Evolutionary conservation across 1,140 invertebrate genomes (phyloP), one percentile per base, ranked within the genome.

Genomic region (Phortica variegata): DNA sequence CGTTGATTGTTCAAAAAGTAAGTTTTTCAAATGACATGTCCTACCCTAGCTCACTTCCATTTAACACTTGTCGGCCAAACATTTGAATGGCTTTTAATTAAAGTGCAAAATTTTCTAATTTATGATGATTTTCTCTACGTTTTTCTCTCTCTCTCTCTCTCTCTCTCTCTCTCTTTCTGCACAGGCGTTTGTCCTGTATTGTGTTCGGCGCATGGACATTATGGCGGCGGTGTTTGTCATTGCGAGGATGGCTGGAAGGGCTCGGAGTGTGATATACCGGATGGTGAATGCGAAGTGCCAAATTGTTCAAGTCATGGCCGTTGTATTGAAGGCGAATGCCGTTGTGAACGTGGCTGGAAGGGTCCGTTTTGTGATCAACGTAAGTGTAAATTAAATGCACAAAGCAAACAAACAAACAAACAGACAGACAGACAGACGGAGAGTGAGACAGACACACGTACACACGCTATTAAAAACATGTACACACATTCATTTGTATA

Each of bases 181-280:
- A 49, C 65, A 86, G 84, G 91, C 78, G 87, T 96, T n/a, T 99
- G 97, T 80, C 97, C 96, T 23, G 91, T 97, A 3, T 80, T 98
- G 43, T 99, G 97, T 79, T 95, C 92, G 52, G 93, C 90, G 47
- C 93, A 98, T 71, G 97, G 97, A 18, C 87, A 93, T 63, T 99
- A 98, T 75, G 88, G 91, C 17, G 91, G 92, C 39, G 97, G 97
- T 13, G 79, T 93, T 54, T 99, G 97, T 79, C 88, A 94, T 66
- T 99, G 97, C 77, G 91, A 95, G 76, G 88, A 93, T 61, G 94
- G 95, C 36, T 98, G 91, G 91, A 97, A 97, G 80, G 96, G 96
- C 21, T 83, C 86, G 16, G 94, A 97, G 79, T 99, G 97, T 78
- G 92, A 95, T 77, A 85, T 97, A 49, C 91, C 91, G 21, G 86